These are phyloP conservation scores for Bombus waltoni DNA, from an alignment of 1,140 invertebrate genomes.

Conservation along the genomic window DNA sequence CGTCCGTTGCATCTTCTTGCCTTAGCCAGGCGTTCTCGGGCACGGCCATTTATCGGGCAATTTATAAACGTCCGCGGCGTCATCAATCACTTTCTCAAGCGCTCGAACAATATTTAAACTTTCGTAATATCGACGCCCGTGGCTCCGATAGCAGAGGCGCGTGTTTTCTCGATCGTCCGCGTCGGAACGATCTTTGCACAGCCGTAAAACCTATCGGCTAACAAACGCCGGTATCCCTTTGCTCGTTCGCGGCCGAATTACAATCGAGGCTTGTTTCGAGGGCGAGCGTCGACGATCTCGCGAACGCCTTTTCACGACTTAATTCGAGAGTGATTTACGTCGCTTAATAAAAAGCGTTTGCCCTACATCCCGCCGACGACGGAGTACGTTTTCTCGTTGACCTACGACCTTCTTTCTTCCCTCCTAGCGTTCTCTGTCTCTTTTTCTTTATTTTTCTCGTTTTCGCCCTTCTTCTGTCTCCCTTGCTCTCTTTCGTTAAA, in stretches of 20 bases:
- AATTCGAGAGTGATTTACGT: conserved; percentile 36
- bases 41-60: conserved; percentile 6
- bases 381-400: background rate
- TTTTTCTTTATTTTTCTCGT: too few relatives aligned
- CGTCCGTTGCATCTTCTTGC: background rate
- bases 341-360: conserved; percentile 28
- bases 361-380: background rate
- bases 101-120: conserved; percentile 32
- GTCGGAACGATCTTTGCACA: conserved; percentile 23
- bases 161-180: background rate
- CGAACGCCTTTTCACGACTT: background rate
- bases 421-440: too few relatives aligned
- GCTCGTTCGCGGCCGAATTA: conserved; percentile 6
- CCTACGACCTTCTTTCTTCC: conserved; percentile 8
- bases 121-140: conserved; percentile 16
- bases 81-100: conserved; percentile 16
- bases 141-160: background rate
- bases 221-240: background rate
- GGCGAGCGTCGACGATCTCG: background rate
- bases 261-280: background rate
- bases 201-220: conserved; percentile 19
- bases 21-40: too few relatives aligned
- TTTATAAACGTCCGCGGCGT: conserved; percentile 32
- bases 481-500: conserved; percentile 11
- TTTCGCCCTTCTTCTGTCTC: background rate